Base-by-base conservation (phyloP, 2,888 invertebrate genomes). In the Drosophila nigricruria region DNA sequence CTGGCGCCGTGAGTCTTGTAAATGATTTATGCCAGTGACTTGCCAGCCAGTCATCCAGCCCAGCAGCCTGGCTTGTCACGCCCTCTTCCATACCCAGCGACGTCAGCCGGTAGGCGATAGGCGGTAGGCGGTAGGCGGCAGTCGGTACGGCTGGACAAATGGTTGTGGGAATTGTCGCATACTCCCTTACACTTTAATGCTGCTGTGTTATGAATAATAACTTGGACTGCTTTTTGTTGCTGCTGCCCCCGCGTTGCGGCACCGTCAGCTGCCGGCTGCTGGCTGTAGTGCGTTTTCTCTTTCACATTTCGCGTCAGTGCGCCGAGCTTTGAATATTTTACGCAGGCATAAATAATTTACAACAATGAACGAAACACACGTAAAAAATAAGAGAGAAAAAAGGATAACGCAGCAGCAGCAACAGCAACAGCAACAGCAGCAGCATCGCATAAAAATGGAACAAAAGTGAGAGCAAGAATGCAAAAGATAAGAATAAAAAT, bases 121-220 rank as follows among this genome's bases (percentile, higher is more conserved):
- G 49, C 50, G 38, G 43, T 16, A 32, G 61, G 42, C 67, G 54
- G 70, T 27, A 56, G 65, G 60, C 30, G 38, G 47, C 20, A 27
- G 61, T 36, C 63, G 57, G 70, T 50, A 56, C 36, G 71, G 59
- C 71, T 56, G 73, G 79, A 70, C 70, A 82, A 89, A 88, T 89
- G 89, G 82, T 82, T 81, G 81, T 88, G 86, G 89, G 88, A 85
- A 89, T 82, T 89, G 89, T 86, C 86, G 89, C 86, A 89, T 76
- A 79, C 89, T 84, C 83, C 88, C 78, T 77, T 80, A 85, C 81
- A 82, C 86, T 88, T 83, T 88, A 85, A 86, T 88, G 88, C 89
- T 88, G 82, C 83, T 90, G 89, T 83, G 90, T 91, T 91, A 91
- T 92, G 92, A 91, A 92, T 91, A 91, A 91, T 91, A 91, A 91